A percentile compares a stretch with the other conserved stretches of the same genome.
Conservation (phyloP, 2,888 invertebrate genomes). For the Perizoma flavofasciatum region DNA sequence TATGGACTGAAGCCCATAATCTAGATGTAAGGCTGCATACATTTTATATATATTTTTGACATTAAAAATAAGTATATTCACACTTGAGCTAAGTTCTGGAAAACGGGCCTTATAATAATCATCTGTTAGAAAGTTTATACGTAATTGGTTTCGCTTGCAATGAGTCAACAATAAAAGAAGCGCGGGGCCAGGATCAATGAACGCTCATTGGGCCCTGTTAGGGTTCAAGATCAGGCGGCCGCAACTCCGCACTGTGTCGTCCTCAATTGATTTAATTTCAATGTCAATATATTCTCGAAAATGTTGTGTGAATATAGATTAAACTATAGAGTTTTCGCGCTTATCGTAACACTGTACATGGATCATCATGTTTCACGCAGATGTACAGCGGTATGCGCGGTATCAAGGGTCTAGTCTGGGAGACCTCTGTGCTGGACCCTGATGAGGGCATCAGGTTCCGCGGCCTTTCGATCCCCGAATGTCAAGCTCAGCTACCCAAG, state of each 20-base stretch:
- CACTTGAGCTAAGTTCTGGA: no score
- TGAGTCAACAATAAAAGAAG: conserved; percentile 16
- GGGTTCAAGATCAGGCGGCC: conserved; percentile 35
- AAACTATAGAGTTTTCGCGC: background rate
- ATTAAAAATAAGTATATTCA: no score
- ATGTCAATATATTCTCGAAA: conserved; percentile 30
- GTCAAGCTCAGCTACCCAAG: conserved; percentile 88
- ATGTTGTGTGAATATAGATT: background rate
- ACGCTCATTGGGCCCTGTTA: conserved; percentile 37
- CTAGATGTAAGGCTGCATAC: no score
- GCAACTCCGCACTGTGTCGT: conserved; percentile 9
- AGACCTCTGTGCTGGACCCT: conserved; percentile 96
- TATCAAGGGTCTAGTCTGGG: conserved; percentile 97
- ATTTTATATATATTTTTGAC: no score
- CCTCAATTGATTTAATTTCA: conserved; percentile 30
- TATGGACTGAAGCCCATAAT: no score
- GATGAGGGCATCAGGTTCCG: conserved; percentile 98
- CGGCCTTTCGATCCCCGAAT: conserved; percentile 94
- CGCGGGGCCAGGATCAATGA: conserved; percentile 38
- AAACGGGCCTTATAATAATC: no score
- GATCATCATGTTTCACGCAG: conserved; percentile 60
- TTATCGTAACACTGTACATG: background rate
- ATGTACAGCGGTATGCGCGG: conserved; percentile 98
- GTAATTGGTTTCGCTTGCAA: conserved; percentile 3
- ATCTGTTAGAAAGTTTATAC: no score